phyloP scores from a whole-genome alignment of 2,113 vertebrate species.

The Isurus oxyrinchus region DNA sequence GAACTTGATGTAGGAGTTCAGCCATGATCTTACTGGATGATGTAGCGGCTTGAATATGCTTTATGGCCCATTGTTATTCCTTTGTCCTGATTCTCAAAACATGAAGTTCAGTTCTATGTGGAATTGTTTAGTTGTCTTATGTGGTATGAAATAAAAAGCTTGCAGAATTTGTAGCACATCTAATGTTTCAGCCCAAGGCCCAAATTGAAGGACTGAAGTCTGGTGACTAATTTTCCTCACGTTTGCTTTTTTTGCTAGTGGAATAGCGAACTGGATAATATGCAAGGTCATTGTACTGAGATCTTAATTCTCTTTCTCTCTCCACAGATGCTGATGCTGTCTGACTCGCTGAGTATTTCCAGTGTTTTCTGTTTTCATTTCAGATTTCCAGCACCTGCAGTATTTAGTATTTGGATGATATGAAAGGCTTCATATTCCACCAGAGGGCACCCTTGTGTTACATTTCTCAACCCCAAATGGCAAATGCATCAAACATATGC shows the following conservation, averaged over 20 bases:
- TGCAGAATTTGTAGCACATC: background rate
- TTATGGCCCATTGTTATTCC: too few species aligned
- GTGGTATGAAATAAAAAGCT: background rate
- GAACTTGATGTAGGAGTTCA: too few species aligned
- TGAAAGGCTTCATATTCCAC: background rate
- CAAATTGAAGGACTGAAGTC: too few species aligned
- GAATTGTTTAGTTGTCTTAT: background rate
- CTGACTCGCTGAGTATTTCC: background rate
- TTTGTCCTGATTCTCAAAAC: background rate
- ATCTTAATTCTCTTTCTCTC: background rate
- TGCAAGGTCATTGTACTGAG: background rate
- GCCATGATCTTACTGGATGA: too few species aligned
- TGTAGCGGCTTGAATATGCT: background rate
- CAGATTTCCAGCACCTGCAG: background rate
- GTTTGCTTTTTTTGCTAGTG: background rate
- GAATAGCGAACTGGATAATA: background rate
- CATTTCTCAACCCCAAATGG: background rate
- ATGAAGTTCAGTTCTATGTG: background rate
- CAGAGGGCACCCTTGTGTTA: background rate
- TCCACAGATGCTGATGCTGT: background rate
- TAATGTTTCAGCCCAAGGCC: background rate
- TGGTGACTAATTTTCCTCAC: too few species aligned
- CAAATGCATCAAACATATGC: background rate
- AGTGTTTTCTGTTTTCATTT: background rate
- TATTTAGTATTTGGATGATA: background rate